Percentiles rank a stretch among this genome's conserved stretches.
phyloP scores from a whole-genome alignment of 2,113 vertebrate species.

The Gobio gobio region DNA sequence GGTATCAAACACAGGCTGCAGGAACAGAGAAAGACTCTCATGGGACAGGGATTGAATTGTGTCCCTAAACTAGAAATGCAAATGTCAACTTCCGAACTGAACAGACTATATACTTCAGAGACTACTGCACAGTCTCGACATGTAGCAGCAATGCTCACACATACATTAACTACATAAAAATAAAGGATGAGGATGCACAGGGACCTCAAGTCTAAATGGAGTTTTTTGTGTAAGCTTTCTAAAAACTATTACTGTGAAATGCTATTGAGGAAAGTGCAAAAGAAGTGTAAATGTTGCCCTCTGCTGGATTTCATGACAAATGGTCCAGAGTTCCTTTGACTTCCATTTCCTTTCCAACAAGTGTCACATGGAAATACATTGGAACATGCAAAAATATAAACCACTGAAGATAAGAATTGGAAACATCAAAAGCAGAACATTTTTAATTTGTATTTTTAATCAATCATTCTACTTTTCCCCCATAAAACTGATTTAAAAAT shows the following conservation, averaged over 20 bases:
- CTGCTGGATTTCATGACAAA: constrained; percentile 23
- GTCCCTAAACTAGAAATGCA: background rate
- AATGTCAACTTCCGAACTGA: background rate
- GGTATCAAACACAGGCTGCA: background rate
- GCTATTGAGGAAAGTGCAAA: background rate
- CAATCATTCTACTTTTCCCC: background rate
- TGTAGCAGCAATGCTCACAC: background rate
- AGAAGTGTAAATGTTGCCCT: constrained; percentile 24
- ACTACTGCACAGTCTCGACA: background rate
- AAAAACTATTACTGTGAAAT: background rate
- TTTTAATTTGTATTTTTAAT: background rate
- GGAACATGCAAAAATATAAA: background rate
- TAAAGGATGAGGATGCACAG: background rate
- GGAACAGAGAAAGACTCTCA: background rate
- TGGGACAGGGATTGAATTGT: background rate
- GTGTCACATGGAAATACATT: background rate
- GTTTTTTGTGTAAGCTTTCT: background rate
- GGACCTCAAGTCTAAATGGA: background rate
- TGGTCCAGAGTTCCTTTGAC: background rate
- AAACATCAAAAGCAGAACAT: background rate
- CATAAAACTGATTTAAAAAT: background rate
- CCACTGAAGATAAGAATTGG: background rate
- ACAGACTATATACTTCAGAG: background rate
- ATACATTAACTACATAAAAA: background rate
- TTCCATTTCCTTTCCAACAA: background rate